A percentile compares a stretch with the other conserved stretches of the same genome.
Conservation (phyloP, 2,797 vertebrate species). For the Loriculus beryllinus region DNA sequence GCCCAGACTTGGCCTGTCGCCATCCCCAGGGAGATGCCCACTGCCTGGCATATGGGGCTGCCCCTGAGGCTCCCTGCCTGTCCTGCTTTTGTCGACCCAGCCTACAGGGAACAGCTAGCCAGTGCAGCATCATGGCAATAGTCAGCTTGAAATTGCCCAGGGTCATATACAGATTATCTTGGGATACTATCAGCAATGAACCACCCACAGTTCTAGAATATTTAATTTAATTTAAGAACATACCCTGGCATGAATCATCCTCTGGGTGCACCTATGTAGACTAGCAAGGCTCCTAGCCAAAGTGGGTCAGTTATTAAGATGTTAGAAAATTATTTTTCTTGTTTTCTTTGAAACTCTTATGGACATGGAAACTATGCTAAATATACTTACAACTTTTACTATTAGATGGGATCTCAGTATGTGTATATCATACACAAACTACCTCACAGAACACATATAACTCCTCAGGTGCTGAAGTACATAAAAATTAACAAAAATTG, state of each 20-base stretch:
- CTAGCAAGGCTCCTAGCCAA: not conserved
- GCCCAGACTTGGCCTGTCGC: not conserved
- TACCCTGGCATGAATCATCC: not conserved
- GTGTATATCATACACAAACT: not conserved
- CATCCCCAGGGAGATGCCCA: accelerated
- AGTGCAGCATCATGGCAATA: not conserved
- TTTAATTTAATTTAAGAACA: not conserved
- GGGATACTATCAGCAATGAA: not conserved
- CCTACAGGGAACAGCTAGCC: not conserved
- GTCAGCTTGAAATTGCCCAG: not conserved
- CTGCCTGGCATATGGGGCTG: not conserved
- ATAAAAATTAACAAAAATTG: not conserved
- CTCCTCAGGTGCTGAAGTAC: not conserved
- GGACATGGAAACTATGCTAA: not conserved
- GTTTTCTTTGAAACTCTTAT: not conserved
- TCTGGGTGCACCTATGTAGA: not conserved
- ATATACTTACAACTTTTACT: not conserved
- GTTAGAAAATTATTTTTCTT: not conserved
- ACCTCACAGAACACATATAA: not conserved
- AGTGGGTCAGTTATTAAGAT: not conserved
- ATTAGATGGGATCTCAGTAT: not conserved
- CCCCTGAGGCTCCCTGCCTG: not conserved
- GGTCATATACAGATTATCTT: not conserved
- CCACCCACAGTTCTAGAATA: not conserved
- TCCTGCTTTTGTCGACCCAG: not conserved